phyloP scores from a whole-genome alignment of 2,888 invertebrate species.

The Drosophila birchii region DNA sequence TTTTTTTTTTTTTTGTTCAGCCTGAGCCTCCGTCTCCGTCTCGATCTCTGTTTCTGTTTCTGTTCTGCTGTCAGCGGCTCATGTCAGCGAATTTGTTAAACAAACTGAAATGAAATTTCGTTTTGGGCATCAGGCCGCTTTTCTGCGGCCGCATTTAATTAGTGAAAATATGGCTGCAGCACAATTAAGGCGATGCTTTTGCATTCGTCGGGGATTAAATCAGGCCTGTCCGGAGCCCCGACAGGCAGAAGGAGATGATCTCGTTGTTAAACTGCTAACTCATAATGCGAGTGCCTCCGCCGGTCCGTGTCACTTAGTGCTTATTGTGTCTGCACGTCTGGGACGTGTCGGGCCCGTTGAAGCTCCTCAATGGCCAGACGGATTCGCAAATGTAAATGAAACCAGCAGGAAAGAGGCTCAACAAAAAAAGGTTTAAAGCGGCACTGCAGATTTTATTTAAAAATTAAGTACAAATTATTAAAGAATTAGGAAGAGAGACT shows the following conservation, averaged over 20 bases:
- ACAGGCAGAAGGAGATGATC: conserved; percentile 67
- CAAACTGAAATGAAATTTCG: conserved; percentile 72
- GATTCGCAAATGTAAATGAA: conserved; percentile 73
- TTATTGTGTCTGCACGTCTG: conserved; percentile 77
- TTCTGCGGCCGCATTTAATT: conserved; percentile 62
- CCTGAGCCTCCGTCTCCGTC: neutral
- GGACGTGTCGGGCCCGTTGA: conserved; percentile 54
- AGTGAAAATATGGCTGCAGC: conserved; percentile 71
- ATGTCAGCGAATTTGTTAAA: conserved; percentile 77
- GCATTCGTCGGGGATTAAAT: conserved; percentile 73
- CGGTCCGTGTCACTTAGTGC: conserved; percentile 72
- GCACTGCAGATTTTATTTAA: conserved; percentile 9
- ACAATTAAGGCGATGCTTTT: conserved; percentile 75
- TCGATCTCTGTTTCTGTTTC: conserved; percentile 16
- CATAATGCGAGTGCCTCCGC: conserved; percentile 63
- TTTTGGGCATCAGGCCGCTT: conserved; percentile 19
- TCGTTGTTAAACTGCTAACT: conserved; percentile 76
- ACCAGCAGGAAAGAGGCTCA: conserved; percentile 40
- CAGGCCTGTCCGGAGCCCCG: conserved; percentile 57
- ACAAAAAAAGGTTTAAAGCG: conserved; percentile 4
- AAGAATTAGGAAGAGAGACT: neutral
- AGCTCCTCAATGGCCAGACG: conserved; percentile 62
- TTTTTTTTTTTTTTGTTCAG: conserved; percentile 14
- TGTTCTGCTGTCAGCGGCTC: conserved; percentile 69
- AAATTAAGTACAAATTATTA: neutral